Conservation (phyloP, 2,113 vertebrate species). For the Salvelinus fontinalis region DNA sequence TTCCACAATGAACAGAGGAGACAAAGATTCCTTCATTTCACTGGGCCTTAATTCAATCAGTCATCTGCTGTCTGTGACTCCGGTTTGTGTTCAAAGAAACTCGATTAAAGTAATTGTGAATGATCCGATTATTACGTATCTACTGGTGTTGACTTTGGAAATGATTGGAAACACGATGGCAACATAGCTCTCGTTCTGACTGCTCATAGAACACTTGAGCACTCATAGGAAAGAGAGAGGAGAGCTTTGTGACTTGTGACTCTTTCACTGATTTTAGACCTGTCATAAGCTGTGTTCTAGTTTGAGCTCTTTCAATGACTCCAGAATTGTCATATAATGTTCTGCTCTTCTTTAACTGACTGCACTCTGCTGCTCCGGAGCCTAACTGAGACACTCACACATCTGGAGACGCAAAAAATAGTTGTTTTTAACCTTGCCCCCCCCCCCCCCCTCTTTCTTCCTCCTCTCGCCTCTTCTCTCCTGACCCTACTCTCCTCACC, state of each 20-base stretch:
- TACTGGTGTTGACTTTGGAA: constrained; percentile 41
- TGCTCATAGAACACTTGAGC: background rate
- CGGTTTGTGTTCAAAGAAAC: constrained; percentile 29
- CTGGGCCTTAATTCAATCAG: constrained; percentile 40
- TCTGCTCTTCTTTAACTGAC: background rate
- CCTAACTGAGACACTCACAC: background rate
- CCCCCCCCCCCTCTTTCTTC: background rate
- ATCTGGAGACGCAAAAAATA: background rate
- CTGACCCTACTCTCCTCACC: background rate
- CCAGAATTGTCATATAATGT: background rate
- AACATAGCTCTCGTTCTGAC: background rate
- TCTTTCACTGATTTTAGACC: background rate
- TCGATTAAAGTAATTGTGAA: constrained; percentile 41
- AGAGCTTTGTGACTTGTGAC: background rate
- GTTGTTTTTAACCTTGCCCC: constrained; percentile 49
- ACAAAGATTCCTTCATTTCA: constrained; percentile 22
- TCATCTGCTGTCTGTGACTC: constrained; percentile 26
- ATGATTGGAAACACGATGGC: constrained; percentile 10
- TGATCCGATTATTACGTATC: constrained; percentile 36
- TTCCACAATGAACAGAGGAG: constrained; percentile 33
- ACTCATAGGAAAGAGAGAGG: background rate
- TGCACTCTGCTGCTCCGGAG: background rate
- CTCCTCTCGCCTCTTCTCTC: background rate
- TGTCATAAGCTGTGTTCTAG: background rate
- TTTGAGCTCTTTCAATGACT: background rate